Evolutionary conservation across 2,113 vertebrate species (phyloP).

Genomic region (Acrocephalus arundinaceus): DNA sequence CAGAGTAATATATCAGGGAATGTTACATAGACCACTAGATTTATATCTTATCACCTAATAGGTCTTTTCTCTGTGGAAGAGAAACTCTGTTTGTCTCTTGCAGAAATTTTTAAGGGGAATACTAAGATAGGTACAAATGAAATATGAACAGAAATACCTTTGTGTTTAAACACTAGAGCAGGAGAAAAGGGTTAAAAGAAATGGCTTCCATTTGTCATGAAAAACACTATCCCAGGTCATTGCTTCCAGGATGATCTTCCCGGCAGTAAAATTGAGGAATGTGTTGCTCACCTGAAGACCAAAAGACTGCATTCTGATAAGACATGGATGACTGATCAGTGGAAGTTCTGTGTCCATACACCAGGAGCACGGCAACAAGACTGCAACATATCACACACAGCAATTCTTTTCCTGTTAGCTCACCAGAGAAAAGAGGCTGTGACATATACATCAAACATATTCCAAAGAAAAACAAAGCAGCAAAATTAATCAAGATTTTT

Average conservation of each 20-base stretch:
- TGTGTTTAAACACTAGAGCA: not conserved
- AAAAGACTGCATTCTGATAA: not conserved
- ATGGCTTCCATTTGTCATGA: not conserved
- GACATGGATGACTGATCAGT: not conserved
- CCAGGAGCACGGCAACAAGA: not conserved
- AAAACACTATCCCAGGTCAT: not conserved
- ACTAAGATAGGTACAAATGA: rapidly evolving
- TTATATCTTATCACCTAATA: not conserved
- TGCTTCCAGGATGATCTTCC: not conserved
- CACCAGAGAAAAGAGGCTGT: not conserved
- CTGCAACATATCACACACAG: not conserved
- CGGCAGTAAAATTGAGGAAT: not conserved
- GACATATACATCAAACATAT: not conserved
- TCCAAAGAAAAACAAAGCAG: not conserved
- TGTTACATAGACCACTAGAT: not conserved
- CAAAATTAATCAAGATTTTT: not conserved
- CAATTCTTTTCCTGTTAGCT: not conserved
- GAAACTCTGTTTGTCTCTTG: not conserved
- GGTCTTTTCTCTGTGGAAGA: not conserved
- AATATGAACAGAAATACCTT: not conserved
- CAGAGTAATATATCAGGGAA: not conserved
- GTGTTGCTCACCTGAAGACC: not conserved
- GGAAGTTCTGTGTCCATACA: not conserved
- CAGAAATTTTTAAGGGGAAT: not conserved
- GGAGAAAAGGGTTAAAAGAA: not conserved